Conservation (phyloP, 2,113 vertebrate genomes). For the Syngnathus typhle region DNA sequence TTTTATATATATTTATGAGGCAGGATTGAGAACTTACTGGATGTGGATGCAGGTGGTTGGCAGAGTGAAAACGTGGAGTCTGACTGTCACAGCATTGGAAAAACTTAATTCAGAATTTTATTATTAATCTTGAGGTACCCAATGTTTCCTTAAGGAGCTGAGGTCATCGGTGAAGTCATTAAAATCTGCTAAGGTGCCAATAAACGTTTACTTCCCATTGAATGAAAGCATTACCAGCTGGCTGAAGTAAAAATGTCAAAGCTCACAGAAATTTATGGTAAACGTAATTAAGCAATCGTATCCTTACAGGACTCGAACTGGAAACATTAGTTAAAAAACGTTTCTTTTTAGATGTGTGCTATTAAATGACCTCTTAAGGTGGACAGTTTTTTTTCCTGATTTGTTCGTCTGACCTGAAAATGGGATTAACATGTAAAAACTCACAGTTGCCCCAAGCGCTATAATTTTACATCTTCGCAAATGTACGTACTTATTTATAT, state of each 20-base stretch:
- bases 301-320: too few relatives aligned
- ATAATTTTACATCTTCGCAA: not conserved
- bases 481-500: not conserved
- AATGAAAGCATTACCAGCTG: too few relatives aligned
- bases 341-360: not conserved
- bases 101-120: not conserved
- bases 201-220: too few relatives aligned
- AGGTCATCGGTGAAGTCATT: not conserved
- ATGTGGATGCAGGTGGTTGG: slow-evolving; percentile 3
- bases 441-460: not conserved
- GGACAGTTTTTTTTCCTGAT: not conserved
- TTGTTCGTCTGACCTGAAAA: not conserved
- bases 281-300: too few relatives aligned
- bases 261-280: too few relatives aligned
- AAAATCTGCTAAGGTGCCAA: not conserved
- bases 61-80: not conserved
- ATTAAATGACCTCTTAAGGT: not conserved
- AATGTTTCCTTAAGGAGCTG: not conserved
- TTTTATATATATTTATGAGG: not conserved
- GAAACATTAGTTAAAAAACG: too few relatives aligned
- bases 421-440: not conserved
- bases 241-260: too few relatives aligned
- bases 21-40: not conserved
- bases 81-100: not conserved
- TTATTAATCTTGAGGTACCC: not conserved